Evolutionary conservation across 2,113 vertebrate species (phyloP), one percentile per base, ranked within the genome.

Genomic region (Megaceryle maxima): DNA sequence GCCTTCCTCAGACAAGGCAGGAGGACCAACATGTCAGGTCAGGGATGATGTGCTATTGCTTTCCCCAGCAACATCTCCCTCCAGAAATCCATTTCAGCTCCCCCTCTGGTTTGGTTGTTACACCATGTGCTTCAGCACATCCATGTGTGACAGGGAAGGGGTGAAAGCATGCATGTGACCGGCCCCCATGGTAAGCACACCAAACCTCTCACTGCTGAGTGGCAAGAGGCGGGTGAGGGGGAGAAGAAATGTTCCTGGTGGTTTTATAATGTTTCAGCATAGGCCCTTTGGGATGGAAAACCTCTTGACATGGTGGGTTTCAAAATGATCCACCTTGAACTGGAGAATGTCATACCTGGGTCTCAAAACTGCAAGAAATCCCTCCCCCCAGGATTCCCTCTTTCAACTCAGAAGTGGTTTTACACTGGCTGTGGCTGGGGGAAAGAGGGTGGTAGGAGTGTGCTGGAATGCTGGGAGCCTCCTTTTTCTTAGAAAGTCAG

Each of bases 141-240:
- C 56, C 55, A 17, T 0, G 15, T 46, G 66, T 77, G 68, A 72
- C 31, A 37, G 21, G 9, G 8, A 59, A 39, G 37, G 48, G 51
- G 10, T 33, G 50, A 75, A 16, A 55, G 37, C 4, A 3, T 41
- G 35, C 56, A 46, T 2, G 3, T 20, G 11, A 12, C 5, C 9
- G 17, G 44, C 39, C n/a, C 43, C 43, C 0, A 0, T 2, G 4
- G 35, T 35, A 82, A 46, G 6, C 33, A 73, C 5, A 19, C 24
- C 73, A 83, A 63, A 75, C 17, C 63, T 83, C 68, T 50, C 77
- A 31, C 11, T 17, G 39, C 1, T 46, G 48, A 73, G 55, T 3
- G 4, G 22, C 13, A 73, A 72, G 69, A 88, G 19, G 67, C 0
- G 1, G 43, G 29, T 1, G 13, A 89, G 12, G 8, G 26, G 51